These are phyloP conservation scores for Rhodeus uyekii DNA, from an alignment of 2,797 vertebrate genomes.

Conservation along the genomic window DNA sequence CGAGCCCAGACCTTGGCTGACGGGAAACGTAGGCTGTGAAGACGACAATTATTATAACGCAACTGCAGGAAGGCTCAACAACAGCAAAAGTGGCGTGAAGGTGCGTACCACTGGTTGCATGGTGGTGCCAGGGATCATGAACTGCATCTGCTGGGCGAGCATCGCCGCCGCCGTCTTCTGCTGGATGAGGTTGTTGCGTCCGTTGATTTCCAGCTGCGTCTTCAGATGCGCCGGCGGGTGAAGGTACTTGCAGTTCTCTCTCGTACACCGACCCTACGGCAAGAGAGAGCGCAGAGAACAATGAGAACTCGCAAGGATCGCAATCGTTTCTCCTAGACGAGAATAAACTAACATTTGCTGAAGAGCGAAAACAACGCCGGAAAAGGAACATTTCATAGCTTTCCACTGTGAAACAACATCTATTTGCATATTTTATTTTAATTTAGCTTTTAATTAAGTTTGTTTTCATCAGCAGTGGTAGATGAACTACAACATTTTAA, in stretches of 20 bases:
- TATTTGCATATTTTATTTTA: background rate
- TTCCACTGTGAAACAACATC: background rate
- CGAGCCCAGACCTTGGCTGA: constrained; percentile 89
- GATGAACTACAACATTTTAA: background rate
- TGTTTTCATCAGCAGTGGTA: background rate
- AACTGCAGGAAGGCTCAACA: background rate
- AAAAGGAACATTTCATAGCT: background rate
- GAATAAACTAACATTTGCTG: background rate
- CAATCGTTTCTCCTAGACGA: background rate
- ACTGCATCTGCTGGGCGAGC: constrained; percentile 98
- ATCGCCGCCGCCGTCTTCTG: constrained; percentile 98
- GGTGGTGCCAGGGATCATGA: constrained; percentile 94
- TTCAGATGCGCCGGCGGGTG: constrained; percentile 98
- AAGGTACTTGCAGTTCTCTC: constrained; percentile 99
- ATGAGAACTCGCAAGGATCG: background rate
- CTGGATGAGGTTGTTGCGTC: constrained; percentile 98
- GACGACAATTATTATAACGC: background rate
- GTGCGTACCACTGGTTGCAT: constrained; percentile 90
- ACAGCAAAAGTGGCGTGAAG: background rate
- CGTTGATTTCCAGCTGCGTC: constrained; percentile 98
- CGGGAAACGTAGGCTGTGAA: constrained; percentile 83
- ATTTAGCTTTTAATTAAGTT: background rate
- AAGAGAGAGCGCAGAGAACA: background rate
- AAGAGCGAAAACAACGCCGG: background rate
- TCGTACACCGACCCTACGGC: constrained; percentile 90